Evolutionary conservation across 2,888 invertebrate genomes (phyloP).

Genomic region (Drosophila eohydei): DNA sequence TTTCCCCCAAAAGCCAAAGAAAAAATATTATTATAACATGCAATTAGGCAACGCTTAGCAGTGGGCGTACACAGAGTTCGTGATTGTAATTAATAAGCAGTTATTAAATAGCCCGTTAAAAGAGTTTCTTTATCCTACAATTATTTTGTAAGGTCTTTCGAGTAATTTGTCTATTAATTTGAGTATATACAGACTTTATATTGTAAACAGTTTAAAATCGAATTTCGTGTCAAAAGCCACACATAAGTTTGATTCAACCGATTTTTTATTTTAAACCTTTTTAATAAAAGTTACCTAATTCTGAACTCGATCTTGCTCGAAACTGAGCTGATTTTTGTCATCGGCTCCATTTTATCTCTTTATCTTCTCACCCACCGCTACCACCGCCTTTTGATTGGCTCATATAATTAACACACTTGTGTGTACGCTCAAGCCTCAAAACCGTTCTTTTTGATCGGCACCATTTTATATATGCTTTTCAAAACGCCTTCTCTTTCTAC

Average conservation of each 20-base stretch:
- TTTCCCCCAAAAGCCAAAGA: constrained; percentile 20
- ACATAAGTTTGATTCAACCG: not conserved
- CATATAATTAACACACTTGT: not conserved
- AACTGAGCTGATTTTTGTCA: not conserved
- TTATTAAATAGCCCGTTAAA: constrained; percentile 16
- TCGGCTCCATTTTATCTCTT: not conserved
- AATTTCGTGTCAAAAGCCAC: too few relatives aligned
- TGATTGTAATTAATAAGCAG: constrained; percentile 56
- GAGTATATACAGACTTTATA: too few relatives aligned
- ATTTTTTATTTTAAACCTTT: not conserved
- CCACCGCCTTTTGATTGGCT: not conserved
- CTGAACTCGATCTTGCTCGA: not conserved
- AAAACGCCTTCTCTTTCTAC: too few relatives aligned
- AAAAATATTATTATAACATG: constrained; percentile 37
- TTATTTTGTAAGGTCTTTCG: not conserved
- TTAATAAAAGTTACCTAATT: too few relatives aligned
- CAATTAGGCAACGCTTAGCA: constrained; percentile 64
- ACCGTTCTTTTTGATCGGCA: too few relatives aligned
- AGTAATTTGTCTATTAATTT: not conserved
- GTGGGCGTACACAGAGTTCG: constrained; percentile 15
- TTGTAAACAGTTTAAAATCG: too few relatives aligned
- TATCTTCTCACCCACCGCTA: too few relatives aligned
- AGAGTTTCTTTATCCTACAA: not conserved
- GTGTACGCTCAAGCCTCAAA: not conserved
- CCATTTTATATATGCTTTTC: too few relatives aligned